Evolutionary conservation across 2,888 invertebrate genomes (phyloP).

Genomic region (Thereva nobilitata): DNA sequence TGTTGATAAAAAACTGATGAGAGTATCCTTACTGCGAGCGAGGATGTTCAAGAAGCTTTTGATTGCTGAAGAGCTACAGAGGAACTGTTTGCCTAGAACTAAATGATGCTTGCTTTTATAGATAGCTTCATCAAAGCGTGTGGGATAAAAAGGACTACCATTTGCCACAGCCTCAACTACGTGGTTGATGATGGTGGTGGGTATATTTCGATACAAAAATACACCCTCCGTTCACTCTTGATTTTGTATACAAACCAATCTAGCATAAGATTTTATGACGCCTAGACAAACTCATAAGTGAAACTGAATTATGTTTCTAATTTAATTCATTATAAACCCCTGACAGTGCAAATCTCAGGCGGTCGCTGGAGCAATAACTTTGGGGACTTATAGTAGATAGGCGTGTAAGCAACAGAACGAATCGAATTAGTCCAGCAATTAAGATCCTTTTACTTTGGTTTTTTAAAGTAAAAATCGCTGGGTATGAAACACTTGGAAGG

Average conservation of each 20-base stretch:
- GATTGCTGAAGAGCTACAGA: conserved; percentile 41
- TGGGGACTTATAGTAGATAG: not conserved
- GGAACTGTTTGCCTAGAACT: conserved; percentile 43
- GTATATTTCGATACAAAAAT: not conserved
- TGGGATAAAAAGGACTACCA: not conserved
- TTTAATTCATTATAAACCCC: conserved; percentile 15
- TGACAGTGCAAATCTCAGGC: not conserved
- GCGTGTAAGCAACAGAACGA: no score
- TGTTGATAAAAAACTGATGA: not conserved
- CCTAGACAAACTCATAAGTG: conserved; percentile 2
- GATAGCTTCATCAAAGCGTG: not conserved
- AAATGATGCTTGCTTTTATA: conserved; percentile 33
- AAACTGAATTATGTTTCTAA: conserved; percentile 19
- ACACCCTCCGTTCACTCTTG: not conserved
- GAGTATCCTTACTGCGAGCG: not conserved
- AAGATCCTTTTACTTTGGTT: no score
- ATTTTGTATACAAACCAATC: not conserved
- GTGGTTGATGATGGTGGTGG: conserved; percentile 10
- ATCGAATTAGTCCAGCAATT: no score
- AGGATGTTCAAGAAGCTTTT: conserved; percentile 43
- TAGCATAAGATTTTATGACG: not conserved
- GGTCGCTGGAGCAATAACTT: conserved; percentile 1
- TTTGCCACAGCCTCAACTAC: not conserved
- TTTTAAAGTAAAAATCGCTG: no score
- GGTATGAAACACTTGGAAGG: no score